phyloP scores from a whole-genome alignment of 2,888 invertebrate genomes.

The Thereva unica region DNA sequence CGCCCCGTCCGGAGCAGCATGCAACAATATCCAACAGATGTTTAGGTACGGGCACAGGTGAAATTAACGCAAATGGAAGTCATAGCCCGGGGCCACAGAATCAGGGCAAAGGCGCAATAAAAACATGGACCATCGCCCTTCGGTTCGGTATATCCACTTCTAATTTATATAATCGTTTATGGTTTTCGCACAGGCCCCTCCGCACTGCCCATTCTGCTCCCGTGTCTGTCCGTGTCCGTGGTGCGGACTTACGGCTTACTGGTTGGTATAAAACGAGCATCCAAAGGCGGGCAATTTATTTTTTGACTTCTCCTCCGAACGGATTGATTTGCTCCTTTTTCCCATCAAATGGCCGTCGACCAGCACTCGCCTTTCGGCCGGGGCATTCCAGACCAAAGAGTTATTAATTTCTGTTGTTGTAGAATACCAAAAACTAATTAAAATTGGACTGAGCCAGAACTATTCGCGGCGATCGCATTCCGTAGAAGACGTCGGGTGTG shows the following conservation, averaged over 20 bases:
- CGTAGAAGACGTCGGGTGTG: slow-evolving; percentile 10
- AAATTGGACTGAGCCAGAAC: slow-evolving; percentile 38
- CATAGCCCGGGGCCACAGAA: slow-evolving; percentile 39
- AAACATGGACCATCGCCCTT: slow-evolving; percentile 32
- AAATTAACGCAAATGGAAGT: slow-evolving; percentile 42
- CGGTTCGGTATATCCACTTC: slow-evolving; percentile 40
- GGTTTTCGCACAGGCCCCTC: slow-evolving; percentile 36
- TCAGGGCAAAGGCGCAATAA: slow-evolving; percentile 39
- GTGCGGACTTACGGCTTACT: slow-evolving; percentile 1
- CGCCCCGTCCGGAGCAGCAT: slow-evolving; percentile 19
- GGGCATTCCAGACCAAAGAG: slow-evolving; percentile 19
- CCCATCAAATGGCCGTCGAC: slow-evolving; percentile 27
- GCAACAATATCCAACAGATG: slow-evolving; percentile 39
- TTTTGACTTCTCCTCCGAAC: slow-evolving; percentile 33
- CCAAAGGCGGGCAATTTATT: slow-evolving; percentile 38
- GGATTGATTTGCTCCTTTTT: slow-evolving; percentile 23
- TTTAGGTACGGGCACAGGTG: slow-evolving; percentile 39
- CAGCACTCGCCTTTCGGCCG: slow-evolving; percentile 1
- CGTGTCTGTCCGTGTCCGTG: slow-evolving; percentile 22
- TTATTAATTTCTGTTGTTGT: slow-evolving; percentile 42
- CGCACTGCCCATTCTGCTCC: slow-evolving; percentile 18
- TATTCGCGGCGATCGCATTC: slow-evolving; percentile 41
- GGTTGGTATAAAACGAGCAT: slow-evolving; percentile 10
- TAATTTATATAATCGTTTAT: slow-evolving; percentile 43
- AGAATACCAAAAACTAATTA: slow-evolving; percentile 43